Base-by-base conservation (phyloP, 2,113 vertebrate species). In the Callithrix jacchus region DNA sequence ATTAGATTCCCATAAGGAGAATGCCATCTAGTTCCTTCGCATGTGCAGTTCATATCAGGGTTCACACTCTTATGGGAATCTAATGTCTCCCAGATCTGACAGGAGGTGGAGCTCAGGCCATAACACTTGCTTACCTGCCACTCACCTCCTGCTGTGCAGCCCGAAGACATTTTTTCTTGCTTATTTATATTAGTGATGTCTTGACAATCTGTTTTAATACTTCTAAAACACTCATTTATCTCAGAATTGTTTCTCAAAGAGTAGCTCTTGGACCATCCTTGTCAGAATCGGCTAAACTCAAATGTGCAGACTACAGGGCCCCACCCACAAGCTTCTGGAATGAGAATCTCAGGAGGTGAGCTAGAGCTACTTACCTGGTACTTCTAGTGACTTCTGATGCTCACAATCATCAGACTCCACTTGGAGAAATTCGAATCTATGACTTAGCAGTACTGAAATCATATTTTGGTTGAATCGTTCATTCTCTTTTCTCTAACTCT, bases 381-480 rank as follows among this genome's bases (percentile, higher is more conserved):
- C 32, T 32, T 2, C 32, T 2, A 6, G 14, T 37, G 52, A 66
- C 68, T 66, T 37, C 32, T 42, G 8, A 87, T 54, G 42, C 35
- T 52, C 40, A 52, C 32, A 40, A 74, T 82, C 21, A n/a, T 66
- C 45, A 25, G 40, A 52, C 21, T 6, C 9, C 2, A 37, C 68
- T 88, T 35, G 56, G 32, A 47, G 23, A 88, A 92, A 76, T 35
- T 64, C 17, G 11, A 74, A 32, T 74, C 49, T 66, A 20, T 6
- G 8, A 66, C 42, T 16, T 76, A 45, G 18, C 10, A 30, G 0
- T 68, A 27, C 32, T 35, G 42, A 82, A 74, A 54, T 56, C 25
- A 68, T 76, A 74, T 54, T 87, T 87, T 92, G 47, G 76, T 88
- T 23, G 37, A 47, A 76, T 32, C 85, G 68, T 68, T 76, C 87